Percentiles rank a stretch among this genome's conserved stretches.
These are phyloP conservation scores for Podarcis siculus DNA, from an alignment of 2,797 vertebrate species.

Conservation along the genomic window DNA sequence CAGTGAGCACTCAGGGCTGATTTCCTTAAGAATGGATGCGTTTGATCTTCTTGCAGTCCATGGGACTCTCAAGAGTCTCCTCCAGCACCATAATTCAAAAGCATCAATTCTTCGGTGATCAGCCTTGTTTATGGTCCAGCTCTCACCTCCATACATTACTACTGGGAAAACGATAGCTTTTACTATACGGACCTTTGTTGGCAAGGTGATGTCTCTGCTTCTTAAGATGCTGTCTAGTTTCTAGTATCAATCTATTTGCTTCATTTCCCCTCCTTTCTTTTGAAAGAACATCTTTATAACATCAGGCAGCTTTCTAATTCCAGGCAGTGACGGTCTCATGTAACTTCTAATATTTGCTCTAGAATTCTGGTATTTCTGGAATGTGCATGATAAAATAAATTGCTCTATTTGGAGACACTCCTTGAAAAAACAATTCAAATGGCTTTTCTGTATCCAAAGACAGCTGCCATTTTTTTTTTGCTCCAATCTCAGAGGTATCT, in stretches of 20 bases:
- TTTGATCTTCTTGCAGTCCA: too few species aligned
- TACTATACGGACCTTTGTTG: too few species aligned
- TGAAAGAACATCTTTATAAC: slow-evolving; percentile 47
- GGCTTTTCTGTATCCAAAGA: slow-evolving; percentile 62
- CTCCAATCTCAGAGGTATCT: slow-evolving; percentile 60
- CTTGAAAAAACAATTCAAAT: slow-evolving; percentile 65
- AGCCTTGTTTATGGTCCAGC: too few species aligned
- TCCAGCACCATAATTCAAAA: too few species aligned
- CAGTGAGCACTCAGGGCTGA: too few species aligned
- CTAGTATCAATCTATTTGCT: slow-evolving; percentile 59
- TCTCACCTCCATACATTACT: too few species aligned
- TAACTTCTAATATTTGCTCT: slow-evolving; percentile 68
- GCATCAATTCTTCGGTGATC: too few species aligned
- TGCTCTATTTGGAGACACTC: slow-evolving; percentile 56
- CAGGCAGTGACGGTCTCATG: slow-evolving; percentile 49
- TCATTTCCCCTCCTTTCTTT: slow-evolving; percentile 27
- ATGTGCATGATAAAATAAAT: slow-evolving; percentile 72
- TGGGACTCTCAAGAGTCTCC: too few species aligned
- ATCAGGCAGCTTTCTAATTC: slow-evolving; percentile 11
- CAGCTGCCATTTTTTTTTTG: slow-evolving; percentile 67
- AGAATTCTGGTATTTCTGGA: slow-evolving; percentile 66
- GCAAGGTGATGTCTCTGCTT: too few species aligned
- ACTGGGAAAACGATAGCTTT: too few species aligned
- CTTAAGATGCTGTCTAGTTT: not conserved
- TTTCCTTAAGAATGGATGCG: too few species aligned